Percentiles rank a stretch among this genome's conserved stretches.
Evolutionary conservation across 2,113 vertebrate species (phyloP).

Genomic region (Copsychus sechellarum): DNA sequence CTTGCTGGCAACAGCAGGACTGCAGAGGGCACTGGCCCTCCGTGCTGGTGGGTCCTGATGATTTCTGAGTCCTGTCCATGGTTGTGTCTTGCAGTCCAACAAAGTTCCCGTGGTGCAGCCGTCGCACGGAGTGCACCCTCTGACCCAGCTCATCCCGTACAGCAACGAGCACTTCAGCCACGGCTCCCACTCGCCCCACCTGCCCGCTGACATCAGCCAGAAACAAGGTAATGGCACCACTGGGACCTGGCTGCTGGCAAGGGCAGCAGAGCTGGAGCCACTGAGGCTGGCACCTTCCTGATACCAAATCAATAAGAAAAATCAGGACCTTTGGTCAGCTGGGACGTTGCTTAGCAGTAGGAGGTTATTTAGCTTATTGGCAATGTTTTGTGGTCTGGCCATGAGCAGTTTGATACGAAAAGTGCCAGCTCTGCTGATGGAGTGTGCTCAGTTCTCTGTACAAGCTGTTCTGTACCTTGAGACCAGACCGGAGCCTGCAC

Average conservation of each 20-base stretch:
- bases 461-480: not conserved
- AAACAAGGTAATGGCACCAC: slow-evolving; percentile 85
- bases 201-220: slow-evolving; percentile 93
- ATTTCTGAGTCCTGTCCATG: not conserved
- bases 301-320: not conserved
- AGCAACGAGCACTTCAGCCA: slow-evolving; percentile 95
- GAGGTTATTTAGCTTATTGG: not conserved
- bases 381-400: not conserved
- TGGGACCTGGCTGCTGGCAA: not conserved
- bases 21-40: not conserved
- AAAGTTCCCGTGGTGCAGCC: slow-evolving; percentile 95
- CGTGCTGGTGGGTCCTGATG: not conserved
- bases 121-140: slow-evolving; percentile 90
- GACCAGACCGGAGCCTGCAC: not conserved
- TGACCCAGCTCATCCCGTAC: slow-evolving; percentile 92
- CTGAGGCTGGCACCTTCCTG: not conserved
- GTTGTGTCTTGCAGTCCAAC: slow-evolving; percentile 86
- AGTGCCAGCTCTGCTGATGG: not conserved
- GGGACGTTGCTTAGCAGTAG: not conserved
- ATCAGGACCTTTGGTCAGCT: not conserved
- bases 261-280: not conserved
- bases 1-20: not conserved
- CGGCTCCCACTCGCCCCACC: slow-evolving; percentile 85
- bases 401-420: not conserved
- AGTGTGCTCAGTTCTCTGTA: not conserved